Base-by-base conservation (phyloP, 2,888 invertebrate species). In the Eilema depressum region DNA sequence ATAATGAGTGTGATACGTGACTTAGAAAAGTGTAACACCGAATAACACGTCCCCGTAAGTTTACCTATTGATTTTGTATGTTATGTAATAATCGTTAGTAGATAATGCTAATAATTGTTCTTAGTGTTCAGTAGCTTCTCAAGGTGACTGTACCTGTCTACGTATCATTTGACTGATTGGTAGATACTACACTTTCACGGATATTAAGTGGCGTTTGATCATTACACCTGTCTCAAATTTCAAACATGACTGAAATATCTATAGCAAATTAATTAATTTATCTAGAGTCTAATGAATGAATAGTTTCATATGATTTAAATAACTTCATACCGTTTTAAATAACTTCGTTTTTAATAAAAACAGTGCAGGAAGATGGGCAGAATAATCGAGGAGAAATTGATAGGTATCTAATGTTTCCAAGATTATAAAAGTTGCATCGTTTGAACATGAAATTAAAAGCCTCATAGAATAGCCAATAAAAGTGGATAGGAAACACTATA, bases 101-200 rank as follows among this genome's bases (percentile, higher is more conserved):
- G n/a, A n/a, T n/a, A n/a, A n/a, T n/a, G n/a, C n/a, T n/a, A n/a
- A n/a, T n/a, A n/a, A 12, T 37, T 37, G 14, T 10, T n/a, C 0
- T 53, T 53, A 0, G n/a, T 41, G 41, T 20, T 53, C 2, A n/a
- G n/a, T 20, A n/a, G n/a, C 53, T n/a, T 53, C n/a, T 53, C 8
- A 10, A 20, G 53, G n/a, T 10, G 53, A 53, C 53, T 53, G 53
- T n/a, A 53, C 53, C n/a, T 47, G 7, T 14, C 20, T 47, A 17
- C 41, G 41, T 14, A 63, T 62, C 69, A 68, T 77, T 81, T 74
- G 47, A 67, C 63, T 37, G 62, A 74, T 56, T 20, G n/a, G 7
- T 61, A n/a, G 53, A n/a, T 53, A 75, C 74, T 74, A 65, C 60
- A 65, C 65, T 75, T 73, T 77, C 68, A 68, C 26, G 64, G 65